These are phyloP conservation scores for Bovichtus diacanthus DNA, from an alignment of 2,797 vertebrate genomes.

Conservation along the genomic window DNA sequence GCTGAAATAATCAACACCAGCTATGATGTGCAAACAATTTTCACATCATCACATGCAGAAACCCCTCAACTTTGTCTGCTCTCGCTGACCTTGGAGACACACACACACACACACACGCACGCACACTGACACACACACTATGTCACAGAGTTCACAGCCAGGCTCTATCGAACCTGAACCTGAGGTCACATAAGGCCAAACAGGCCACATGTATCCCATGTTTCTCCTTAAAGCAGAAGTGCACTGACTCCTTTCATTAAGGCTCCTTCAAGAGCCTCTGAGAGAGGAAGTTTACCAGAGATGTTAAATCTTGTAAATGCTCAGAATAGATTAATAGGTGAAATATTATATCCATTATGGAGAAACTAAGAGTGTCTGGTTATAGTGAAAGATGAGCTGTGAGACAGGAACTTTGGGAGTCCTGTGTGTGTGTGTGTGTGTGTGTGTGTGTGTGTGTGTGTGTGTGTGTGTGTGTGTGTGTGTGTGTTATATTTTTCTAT, in stretches of 20 bases:
- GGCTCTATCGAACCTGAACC: constrained; percentile 57
- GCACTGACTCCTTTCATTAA: not conserved
- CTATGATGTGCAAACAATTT: not conserved
- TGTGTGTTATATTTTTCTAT: not conserved
- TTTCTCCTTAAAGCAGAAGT: not conserved
- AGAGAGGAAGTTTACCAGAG: not conserved
- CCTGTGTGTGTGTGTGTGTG: not conserved
- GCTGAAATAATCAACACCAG: not conserved
- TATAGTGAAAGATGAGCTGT: constrained; percentile 18
- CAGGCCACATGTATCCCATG: not conserved
- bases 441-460: constrained; percentile 5
- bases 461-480: not conserved
- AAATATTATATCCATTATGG: constrained; percentile 47
- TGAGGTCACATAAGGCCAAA: constrained; percentile 65
- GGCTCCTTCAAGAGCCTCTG: not conserved
- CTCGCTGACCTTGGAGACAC: constrained; percentile 18
- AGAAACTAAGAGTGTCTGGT: constrained; percentile 34
- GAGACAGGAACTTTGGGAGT: constrained; percentile 21
- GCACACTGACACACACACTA: constrained; percentile 32
- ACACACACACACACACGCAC: constrained; percentile 30
- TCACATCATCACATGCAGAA: not conserved
- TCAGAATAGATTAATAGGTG: constrained; percentile 57
- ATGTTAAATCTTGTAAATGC: constrained; percentile 48
- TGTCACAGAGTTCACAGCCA: constrained; percentile 63
- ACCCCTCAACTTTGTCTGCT: constrained; percentile 17